Conservation (phyloP, 2,113 vertebrate genomes). For the Hippocampus comes region DNA sequence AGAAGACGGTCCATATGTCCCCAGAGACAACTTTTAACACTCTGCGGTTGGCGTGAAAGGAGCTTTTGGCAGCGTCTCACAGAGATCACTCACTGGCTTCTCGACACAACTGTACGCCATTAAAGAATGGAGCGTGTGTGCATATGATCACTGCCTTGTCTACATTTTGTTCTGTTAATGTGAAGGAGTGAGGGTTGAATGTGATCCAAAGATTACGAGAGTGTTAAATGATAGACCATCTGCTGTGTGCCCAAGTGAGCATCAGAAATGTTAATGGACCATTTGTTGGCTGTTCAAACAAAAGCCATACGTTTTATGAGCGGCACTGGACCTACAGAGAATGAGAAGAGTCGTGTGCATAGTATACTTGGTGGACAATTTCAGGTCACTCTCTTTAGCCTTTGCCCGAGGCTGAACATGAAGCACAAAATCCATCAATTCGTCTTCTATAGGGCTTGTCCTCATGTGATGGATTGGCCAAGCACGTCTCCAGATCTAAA, state of each 20-base stretch:
- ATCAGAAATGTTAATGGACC: conserved; percentile 54
- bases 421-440: too few species aligned
- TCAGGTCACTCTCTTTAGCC: not conserved
- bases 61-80: conserved; percentile 54
- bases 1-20: conserved; percentile 58
- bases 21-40: conserved; percentile 46
- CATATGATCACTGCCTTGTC: conserved; percentile 12
- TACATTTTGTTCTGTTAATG: conserved; percentile 6
- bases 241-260: conserved; percentile 49
- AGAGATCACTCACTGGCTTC: conserved; percentile 44
- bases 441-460: too few species aligned
- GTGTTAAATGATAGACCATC: conserved; percentile 54
- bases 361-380: not conserved
- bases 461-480: too few species aligned
- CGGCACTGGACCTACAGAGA: not conserved
- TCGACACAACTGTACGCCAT: conserved; percentile 45
- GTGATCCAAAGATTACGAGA: conserved; percentile 46
- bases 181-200: conserved; percentile 9
- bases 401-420: too few species aligned
- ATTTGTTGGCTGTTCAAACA: conserved; percentile 52
- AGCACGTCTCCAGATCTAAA: too few species aligned
- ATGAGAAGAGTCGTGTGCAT: not conserved
- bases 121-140: conserved; percentile 21
- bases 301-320: conserved; percentile 42
- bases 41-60: conserved; percentile 49